Evolutionary conservation across 2,797 vertebrate genomes (phyloP), one percentile per base, ranked within the genome.

Genomic region (Cossypha heuglini): DNA sequence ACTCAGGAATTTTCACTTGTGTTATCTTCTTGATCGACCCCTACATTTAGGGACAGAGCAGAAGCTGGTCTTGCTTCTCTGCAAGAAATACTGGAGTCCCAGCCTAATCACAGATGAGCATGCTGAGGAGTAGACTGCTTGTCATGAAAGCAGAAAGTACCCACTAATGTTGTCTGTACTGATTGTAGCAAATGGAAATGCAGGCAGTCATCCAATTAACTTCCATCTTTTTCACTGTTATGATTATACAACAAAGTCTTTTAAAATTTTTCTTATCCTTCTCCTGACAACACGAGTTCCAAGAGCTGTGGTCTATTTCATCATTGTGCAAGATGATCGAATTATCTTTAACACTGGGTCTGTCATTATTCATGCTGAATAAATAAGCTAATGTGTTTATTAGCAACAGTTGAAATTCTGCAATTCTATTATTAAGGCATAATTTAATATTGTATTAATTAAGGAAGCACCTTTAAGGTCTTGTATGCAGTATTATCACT

Each of bases 331-430:
- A 67, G 46, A 82, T 93, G 79, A 46, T 31, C 78, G 49, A 46
- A 59, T n/a, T 75, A 72, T 83, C 22, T 90, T 91, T 63, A 90
- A 66, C 71, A 51, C 51, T 28, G 33, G 64, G 37, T 76, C 55
- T 54, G 49, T 80, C 38, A 29, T 92, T 31, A 57, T 92, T 95
- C 43, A 28, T 79, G 38, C 52, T 81, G 77, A 91, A 96, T 91
- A 94, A 97, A 93, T 89, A 93, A 98, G 88, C 79, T 89, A 82
- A 79, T 90, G 35, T 84, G 52, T 75, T 78, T 88, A 31, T 96
- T 69, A 69, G 9, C 9, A 92, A 57, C 33, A 90, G 71, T 80
- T 87, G 72, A 64, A 86, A 79, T 54, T 54, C 48, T 93, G 45
- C 48, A 62, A 61, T 88, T 79, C 82, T 95, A 76, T 88, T 62